A percentile compares a stretch with the other conserved stretches of the same genome.
These are phyloP conservation scores for Crotalus viridis DNA, from an alignment of 2,113 vertebrate genomes.

Conservation along the genomic window DNA sequence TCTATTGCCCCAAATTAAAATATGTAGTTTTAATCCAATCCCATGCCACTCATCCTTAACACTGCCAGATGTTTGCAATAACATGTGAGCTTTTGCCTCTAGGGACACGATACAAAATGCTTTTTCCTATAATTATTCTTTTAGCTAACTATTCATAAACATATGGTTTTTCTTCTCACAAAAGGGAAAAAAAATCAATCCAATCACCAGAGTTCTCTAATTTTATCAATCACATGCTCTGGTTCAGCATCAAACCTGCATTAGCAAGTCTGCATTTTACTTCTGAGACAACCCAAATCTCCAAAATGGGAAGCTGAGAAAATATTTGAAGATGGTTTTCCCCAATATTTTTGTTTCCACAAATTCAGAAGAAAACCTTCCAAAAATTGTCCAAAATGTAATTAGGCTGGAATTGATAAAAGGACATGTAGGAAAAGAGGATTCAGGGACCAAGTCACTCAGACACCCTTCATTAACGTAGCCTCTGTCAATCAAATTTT, in stretches of 20 bases:
- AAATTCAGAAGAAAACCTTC: neutral
- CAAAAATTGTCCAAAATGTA: neutral
- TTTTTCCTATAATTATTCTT: conserved; percentile 81
- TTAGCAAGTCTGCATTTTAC: neutral
- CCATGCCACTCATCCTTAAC: conserved; percentile 70
- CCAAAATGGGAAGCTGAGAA: neutral
- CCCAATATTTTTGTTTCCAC: neutral
- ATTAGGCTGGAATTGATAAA: neutral
- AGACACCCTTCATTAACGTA: neutral
- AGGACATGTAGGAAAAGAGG: neutral
- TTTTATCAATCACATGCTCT: neutral
- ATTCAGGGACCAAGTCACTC: neutral
- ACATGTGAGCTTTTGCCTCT: conserved; percentile 80
- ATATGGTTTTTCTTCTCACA: conserved; percentile 71
- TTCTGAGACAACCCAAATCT: neutral
- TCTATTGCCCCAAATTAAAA: neutral
- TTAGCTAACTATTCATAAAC: conserved; percentile 79
- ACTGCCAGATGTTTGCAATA: conserved; percentile 81
- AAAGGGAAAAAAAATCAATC: conserved; percentile 40
- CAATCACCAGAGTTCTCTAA: neutral
- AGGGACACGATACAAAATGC: conserved; percentile 80
- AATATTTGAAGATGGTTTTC: neutral
- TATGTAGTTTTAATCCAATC: conserved; percentile 65
- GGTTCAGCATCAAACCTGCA: neutral
- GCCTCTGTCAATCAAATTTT: neutral